Base-by-base conservation (phyloP, 1,140 invertebrate species). In the Calephelis virginiensis region DNA sequence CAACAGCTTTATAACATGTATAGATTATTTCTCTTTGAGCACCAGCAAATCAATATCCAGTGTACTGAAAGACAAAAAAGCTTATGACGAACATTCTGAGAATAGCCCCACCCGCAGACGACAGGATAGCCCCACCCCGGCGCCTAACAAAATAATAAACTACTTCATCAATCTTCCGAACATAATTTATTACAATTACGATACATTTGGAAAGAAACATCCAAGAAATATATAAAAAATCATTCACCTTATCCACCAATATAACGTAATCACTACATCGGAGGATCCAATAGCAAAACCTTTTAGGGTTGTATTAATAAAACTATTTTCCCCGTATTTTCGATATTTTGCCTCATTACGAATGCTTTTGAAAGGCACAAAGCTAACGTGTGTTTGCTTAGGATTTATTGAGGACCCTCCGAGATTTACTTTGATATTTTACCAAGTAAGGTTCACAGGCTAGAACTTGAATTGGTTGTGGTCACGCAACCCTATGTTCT, bases 331-430 rank as follows among this genome's bases (percentile, higher is more conserved):
- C 10, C 12, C 56, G 56, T 59, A 38, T 59, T 38, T n/a, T 59
- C 38, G 28, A 40, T 59, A 59, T 59, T 59, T 59, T 40, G 6
- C 28, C 17, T 59, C 28, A 59, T 59, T 59, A 59, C 28, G 56
- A 59, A 59, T 59, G 28, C 56, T 59, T 59, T 59, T 40, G 17
- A n/a, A 59, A 40, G 38, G 14, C 38, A 59, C n/a, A 40, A 59
- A 59, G 56, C 56, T 59, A 59, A 59, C 56, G 56, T 59, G 13
- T 59, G 56, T 59, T 59, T 59, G 28, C 28, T 59, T 59, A 59
- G 56, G 56, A 59, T 59, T 59, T 59, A 59, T 59, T 12, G 56
- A 59, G 56, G 17, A 59, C 56, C 56, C 56, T 59, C 56, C 10
- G 37, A 59, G 7, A 40, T 59, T 37, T 59, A 59, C 56, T 59